phyloP scores from a whole-genome alignment of 2,797 vertebrate species.

The Oceanodroma leucorhoa region DNA sequence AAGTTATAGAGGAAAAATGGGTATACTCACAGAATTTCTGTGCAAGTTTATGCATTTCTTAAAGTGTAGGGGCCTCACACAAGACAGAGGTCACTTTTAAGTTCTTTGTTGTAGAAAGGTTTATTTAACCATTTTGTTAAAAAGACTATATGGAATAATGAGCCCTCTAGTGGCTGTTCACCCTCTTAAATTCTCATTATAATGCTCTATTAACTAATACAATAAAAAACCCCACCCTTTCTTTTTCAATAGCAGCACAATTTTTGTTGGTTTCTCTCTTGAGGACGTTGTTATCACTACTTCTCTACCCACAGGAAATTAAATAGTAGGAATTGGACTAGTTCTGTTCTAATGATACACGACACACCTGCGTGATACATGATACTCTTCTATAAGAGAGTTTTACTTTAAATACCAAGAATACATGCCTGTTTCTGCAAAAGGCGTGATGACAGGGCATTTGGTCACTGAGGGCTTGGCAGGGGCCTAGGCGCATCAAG shows the following conservation, averaged over 20 bases:
- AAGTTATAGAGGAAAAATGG: not conserved
- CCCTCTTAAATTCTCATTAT: not conserved
- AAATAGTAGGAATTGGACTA: not conserved
- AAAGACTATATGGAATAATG: not conserved
- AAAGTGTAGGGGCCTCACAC: not conserved
- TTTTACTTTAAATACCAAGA: not conserved
- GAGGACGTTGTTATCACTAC: not conserved
- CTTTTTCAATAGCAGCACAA: not conserved
- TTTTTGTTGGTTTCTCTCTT: not conserved
- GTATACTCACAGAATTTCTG: not conserved
- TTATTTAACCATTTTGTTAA: not conserved
- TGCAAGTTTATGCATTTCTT: not conserved
- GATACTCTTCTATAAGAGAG: not conserved
- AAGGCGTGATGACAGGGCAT: not conserved
- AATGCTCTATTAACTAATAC: not conserved
- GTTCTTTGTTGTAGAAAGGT: not conserved
- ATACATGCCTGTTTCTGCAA: not conserved
- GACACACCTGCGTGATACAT: not conserved
- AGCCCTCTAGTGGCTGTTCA: constrained; percentile 41
- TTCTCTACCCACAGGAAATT: not conserved
- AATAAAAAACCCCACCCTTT: accelerated
- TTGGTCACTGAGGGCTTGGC: not conserved
- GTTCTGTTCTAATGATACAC: not conserved
- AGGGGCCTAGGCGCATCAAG: not conserved
- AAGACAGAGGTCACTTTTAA: not conserved